Conservation (phyloP, 2,888 invertebrate species). For the Baccha elongata region DNA sequence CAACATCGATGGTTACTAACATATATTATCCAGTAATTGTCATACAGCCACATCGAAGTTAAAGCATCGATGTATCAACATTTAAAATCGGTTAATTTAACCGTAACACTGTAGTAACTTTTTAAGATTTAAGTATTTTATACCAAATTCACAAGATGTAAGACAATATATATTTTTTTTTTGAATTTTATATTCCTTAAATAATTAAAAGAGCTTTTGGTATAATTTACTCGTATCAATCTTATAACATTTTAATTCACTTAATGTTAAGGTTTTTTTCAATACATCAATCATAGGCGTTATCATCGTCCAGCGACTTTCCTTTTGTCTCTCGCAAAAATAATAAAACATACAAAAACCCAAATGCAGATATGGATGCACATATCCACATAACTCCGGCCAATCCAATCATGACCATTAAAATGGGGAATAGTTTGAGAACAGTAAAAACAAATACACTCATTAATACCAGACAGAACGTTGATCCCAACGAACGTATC, state of each 20-base stretch:
- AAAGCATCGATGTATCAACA: too few species aligned
- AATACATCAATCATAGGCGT: constrained; percentile 26
- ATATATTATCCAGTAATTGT: too few species aligned
- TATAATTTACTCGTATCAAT: constrained; percentile 25
- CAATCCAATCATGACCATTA: constrained; percentile 77
- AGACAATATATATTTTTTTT: neutral
- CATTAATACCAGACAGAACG: constrained; percentile 76
- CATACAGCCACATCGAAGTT: too few species aligned
- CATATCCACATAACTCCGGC: constrained; percentile 80
- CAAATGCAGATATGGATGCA: constrained; percentile 75
- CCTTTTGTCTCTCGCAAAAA: constrained; percentile 80
- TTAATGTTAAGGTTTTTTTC: neutral
- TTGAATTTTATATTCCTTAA: constrained; percentile 19
- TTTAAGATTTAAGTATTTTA: too few species aligned
- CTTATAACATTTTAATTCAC: constrained; percentile 43
- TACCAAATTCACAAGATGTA: neutral
- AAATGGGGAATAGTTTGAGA: constrained; percentile 79
- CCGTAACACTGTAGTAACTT: too few species aligned
- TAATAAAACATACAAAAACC: constrained; percentile 77
- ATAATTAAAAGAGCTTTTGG: constrained; percentile 38
- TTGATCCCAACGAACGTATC: constrained; percentile 79
- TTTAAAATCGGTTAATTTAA: too few species aligned
- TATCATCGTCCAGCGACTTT: constrained; percentile 78
- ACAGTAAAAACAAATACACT: constrained; percentile 77
- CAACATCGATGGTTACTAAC: too few species aligned